phyloP scores from a whole-genome alignment of 2,888 invertebrate species.

The Dicyrtoma fusca region DNA sequence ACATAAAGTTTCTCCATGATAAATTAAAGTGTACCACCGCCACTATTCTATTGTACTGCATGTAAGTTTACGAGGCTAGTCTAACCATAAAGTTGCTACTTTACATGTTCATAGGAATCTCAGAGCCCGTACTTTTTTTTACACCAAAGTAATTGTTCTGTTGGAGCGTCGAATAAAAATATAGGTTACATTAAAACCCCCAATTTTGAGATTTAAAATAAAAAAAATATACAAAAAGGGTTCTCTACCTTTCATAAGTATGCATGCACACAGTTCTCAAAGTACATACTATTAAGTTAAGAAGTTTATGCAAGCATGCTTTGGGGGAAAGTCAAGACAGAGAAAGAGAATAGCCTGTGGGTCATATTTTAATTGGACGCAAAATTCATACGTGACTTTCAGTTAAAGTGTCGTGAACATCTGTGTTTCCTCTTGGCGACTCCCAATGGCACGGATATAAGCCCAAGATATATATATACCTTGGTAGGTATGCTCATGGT shows the following conservation, averaged over 20 bases:
- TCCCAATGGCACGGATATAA: no score
- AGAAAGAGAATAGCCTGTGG: neutral
- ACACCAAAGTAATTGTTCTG: no score
- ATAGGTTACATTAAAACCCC: no score
- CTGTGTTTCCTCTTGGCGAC: neutral
- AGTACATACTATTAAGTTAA: neutral
- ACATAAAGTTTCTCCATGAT: slow-evolving; percentile 7
- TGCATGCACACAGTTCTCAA: neutral
- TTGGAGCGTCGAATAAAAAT: no score
- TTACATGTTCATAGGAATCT: no score
- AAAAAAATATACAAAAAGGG: no score
- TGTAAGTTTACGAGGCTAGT: neutral
- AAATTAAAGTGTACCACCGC: slow-evolving; percentile 3
- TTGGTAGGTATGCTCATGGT: neutral
- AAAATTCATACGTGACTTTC: slow-evolving; percentile 38
- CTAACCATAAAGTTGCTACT: no score
- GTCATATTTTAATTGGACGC: slow-evolving; percentile 37
- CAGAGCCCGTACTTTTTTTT: no score
- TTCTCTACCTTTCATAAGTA: no score
- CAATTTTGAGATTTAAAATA: no score
- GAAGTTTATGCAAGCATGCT: neutral
- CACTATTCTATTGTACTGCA: no score
- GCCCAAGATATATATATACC: no score
- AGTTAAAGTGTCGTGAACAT: slow-evolving; percentile 23
- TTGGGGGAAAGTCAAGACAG: neutral